These are phyloP conservation scores for Eulithis testata DNA, from an alignment of 2,888 invertebrate species.

Conservation along the genomic window DNA sequence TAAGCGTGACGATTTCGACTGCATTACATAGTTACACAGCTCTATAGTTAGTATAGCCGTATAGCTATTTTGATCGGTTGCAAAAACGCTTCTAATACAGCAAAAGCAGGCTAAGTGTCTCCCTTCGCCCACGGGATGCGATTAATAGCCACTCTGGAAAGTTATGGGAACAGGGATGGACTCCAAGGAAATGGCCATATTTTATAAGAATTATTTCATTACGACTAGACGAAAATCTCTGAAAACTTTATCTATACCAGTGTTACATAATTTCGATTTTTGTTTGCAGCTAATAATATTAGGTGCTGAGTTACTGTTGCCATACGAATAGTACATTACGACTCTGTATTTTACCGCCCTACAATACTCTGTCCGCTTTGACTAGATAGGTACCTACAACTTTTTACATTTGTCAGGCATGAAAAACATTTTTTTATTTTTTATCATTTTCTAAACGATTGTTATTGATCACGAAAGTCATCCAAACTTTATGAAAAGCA, in stretches of 20 bases:
- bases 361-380: constrained; percentile 58
- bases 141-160: constrained; percentile 73
- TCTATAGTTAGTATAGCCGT: not conserved
- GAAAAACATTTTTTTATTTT: constrained; percentile 20
- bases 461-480: too few relatives aligned
- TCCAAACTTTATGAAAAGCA: too few relatives aligned
- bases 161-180: constrained; percentile 59
- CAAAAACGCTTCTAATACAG: constrained; percentile 45
- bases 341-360: constrained; percentile 62
- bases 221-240: too few relatives aligned
- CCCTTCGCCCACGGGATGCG: constrained; percentile 54
- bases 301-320: not conserved
- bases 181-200: constrained; percentile 20
- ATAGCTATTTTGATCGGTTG: constrained; percentile 2
- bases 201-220: too few relatives aligned
- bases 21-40: not conserved
- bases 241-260: too few relatives aligned
- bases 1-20: too few relatives aligned
- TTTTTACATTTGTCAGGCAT: constrained; percentile 72
- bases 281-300: too few relatives aligned
- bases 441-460: not conserved
- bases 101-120: constrained; percentile 59
- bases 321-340: constrained; percentile 29
- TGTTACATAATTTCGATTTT: too few relatives aligned
- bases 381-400: constrained; percentile 66